A percentile compares a stretch with the other conserved stretches of the same genome.
Evolutionary conservation across 1,140 invertebrate genomes (phyloP).

Genomic region (Ericerus pela): DNA sequence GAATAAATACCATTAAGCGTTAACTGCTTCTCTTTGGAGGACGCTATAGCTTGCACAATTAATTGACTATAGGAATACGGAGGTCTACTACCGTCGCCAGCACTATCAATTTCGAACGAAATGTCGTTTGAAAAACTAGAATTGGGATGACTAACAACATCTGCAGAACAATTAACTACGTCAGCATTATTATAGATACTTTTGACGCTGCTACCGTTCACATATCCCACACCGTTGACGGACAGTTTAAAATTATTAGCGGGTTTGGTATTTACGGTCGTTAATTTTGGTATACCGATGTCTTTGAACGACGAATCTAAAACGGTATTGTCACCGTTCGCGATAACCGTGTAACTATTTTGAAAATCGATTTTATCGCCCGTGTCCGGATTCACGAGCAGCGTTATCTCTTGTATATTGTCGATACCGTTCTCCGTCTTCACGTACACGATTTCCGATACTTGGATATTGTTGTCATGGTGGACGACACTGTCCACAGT

Average conservation of each 20-base stretch:
- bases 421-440: background rate
- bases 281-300: constrained; percentile 53
- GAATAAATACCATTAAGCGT: constrained; percentile 5
- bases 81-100: background rate
- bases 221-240: no score
- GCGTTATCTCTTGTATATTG: constrained; percentile 1
- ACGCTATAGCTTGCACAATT: background rate
- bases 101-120: no score
- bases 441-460: background rate
- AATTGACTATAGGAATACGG: constrained; percentile 3
- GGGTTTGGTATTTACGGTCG: background rate
- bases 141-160: background rate
- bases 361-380: background rate
- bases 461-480: background rate
- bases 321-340: constrained; percentile 95
- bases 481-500: background rate
- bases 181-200: background rate
- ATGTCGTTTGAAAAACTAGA: background rate
- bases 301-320: constrained; percentile 76
- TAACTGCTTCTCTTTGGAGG: background rate
- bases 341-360: constrained; percentile 19
- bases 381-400: background rate
- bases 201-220: background rate
- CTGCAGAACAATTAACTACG: background rate
- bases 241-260: background rate